phyloP scores from a whole-genome alignment of 2,888 invertebrate species.

The Perizoma flavofasciatum region DNA sequence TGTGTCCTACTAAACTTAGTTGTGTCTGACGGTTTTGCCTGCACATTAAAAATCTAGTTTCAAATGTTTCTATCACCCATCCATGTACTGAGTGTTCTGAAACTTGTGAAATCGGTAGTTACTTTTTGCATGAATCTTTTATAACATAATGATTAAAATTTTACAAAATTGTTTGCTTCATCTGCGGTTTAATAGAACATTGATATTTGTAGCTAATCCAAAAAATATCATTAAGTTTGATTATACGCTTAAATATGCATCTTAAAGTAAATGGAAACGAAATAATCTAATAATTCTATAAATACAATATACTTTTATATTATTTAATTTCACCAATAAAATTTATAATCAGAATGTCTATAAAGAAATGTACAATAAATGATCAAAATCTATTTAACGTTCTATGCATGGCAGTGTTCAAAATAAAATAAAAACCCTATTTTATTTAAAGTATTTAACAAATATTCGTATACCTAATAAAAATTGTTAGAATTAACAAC shows the following conservation, averaged over 20 bases:
- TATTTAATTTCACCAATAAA: conserved; percentile 16
- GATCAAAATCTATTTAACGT: conserved; percentile 20
- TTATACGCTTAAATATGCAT: too few species aligned
- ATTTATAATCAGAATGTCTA: conserved; percentile 7
- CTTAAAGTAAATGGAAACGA: too few species aligned
- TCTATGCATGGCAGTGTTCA: conserved; percentile 39
- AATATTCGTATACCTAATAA: conserved; percentile 6
- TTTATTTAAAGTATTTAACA: conserved; percentile 6
- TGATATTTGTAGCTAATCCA: conserved; percentile 15
- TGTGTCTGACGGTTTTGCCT: too few species aligned
- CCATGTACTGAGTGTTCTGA: too few species aligned
- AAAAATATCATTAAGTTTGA: too few species aligned
- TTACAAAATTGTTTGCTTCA: conserved; percentile 46
- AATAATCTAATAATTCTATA: conserved; percentile 2
- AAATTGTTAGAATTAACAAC: conserved; percentile 14
- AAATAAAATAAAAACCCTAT: conserved; percentile 18
- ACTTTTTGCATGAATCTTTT: conserved; percentile 14
- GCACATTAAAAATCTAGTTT: too few species aligned
- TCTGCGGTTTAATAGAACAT: conserved; percentile 35
- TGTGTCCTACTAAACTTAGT: too few species aligned
- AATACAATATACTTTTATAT: background rate
- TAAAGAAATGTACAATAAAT: conserved; percentile 22
- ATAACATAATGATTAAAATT: conserved; percentile 16
- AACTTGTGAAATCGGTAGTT: too few species aligned
- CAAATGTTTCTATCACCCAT: too few species aligned